A percentile compares a stretch with the other conserved stretches of the same genome.
Evolutionary conservation across 1,140 invertebrate genomes (phyloP).

Genomic region (Macrobrachium nipponense): DNA sequence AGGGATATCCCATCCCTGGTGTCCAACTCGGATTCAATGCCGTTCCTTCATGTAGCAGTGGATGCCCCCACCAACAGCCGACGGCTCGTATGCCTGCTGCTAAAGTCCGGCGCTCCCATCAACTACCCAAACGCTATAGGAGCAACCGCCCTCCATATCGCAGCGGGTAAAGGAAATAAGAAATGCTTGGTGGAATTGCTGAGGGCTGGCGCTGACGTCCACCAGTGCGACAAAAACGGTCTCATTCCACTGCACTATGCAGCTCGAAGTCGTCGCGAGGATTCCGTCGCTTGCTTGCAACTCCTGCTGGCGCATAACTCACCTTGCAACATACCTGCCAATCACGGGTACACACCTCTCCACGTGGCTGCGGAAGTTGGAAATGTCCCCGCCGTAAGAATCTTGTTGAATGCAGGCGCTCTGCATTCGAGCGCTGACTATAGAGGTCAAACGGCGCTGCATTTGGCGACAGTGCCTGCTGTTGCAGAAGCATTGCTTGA

Average conservation of each 20-base stretch:
- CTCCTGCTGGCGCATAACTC: slow-evolving; percentile 79
- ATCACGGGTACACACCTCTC: slow-evolving; percentile 88
- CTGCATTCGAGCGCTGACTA: background rate
- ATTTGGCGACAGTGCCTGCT: slow-evolving; percentile 81
- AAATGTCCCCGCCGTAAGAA: background rate
- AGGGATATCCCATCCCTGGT: background rate
- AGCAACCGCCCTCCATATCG: slow-evolving; percentile 83
- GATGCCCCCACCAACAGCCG: background rate
- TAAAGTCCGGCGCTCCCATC: slow-evolving; percentile 79
- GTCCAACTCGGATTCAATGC: background rate
- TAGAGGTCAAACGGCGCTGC: background rate
- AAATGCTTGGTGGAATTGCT: slow-evolving; percentile 81
- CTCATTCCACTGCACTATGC: slow-evolving; percentile 81
- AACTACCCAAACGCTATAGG: slow-evolving; percentile 78
- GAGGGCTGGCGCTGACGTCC: slow-evolving; percentile 76
- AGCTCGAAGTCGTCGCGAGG: slow-evolving; percentile 76
- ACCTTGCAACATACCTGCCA: slow-evolving; percentile 71
- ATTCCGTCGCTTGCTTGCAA: slow-evolving; percentile 68
- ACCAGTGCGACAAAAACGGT: slow-evolving; percentile 80
- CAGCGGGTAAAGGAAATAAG: slow-evolving; percentile 78
- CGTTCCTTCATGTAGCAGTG: background rate
- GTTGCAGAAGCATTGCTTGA: slow-evolving; percentile 83
- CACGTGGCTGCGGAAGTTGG: slow-evolving; percentile 79
- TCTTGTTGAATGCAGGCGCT: background rate
- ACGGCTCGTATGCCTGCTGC: slow-evolving; percentile 71